Base-by-base conservation (phyloP, 2,888 invertebrate genomes). In the Galerucella pusilla region DNA sequence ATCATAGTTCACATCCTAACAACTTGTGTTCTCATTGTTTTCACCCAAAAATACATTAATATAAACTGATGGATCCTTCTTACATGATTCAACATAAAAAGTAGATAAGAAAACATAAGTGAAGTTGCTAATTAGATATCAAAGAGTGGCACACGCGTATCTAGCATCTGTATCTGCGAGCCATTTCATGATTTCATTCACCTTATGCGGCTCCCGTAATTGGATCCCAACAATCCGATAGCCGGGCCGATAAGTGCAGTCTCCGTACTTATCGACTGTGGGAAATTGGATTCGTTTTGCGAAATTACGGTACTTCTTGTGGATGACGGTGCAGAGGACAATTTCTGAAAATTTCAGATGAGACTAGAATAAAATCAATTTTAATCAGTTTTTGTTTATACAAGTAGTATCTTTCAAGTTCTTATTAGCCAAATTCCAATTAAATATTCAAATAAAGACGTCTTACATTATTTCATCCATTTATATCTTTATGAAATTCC, bases 141-240 rank as follows among this genome's bases (percentile, higher is more conserved):
- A 85, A 84, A 84, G 83, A 79, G 82, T 82, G 80, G 83, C 84
- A 83, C 83, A 85, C 84, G 84, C 82, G 81, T 85, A 85, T 85
- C 85, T 83, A 72, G 80, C 81, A 85, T 85, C 85, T 84, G 85
- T 80, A 85, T 85, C 84, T 78, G 81, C 83, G 80, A 80, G 82
- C 83, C 83, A 82, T 86, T 85, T 85, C 86, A 86, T 85, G 86
- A 87, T 87, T 87, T 87, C 87, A 86, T 87, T 87, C 87, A 86
- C 86, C 87, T 86, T 87, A 87, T 86, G 86, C 85, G 86, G 86
- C 82, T 84, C 84, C 85, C 85, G 87, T 87, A 87, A 87, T 87
- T 87, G 87, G 87, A 86, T 85, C 84, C 73, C 86, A 84, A 85
- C 85, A 86, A 86, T 85, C 85, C 87, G 87, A 87, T 87, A 86